These are phyloP conservation scores for Heteromurus nitidus DNA, from an alignment of 2,888 invertebrate genomes.

Conservation along the genomic window DNA sequence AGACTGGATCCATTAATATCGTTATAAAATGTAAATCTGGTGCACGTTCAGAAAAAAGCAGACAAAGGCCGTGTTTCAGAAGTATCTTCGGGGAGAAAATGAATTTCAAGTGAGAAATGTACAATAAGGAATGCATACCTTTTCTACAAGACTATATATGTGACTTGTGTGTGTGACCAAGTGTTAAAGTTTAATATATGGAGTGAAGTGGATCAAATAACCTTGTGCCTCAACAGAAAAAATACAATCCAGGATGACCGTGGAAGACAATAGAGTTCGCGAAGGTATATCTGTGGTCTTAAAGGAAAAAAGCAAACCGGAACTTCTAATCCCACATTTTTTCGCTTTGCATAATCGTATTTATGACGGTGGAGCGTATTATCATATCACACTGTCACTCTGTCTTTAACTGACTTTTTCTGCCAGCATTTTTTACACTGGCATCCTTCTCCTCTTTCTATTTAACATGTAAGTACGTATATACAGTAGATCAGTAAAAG, in stretches of 20 bases:
- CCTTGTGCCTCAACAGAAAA: too few relatives aligned
- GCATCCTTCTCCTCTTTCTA: too few relatives aligned
- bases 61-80: too few relatives aligned
- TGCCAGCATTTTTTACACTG: too few relatives aligned
- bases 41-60: neutral
- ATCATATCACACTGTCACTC: constrained; percentile 17
- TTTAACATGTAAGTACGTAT: too few relatives aligned
- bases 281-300: neutral
- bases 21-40: constrained; percentile 15
- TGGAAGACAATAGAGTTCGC: constrained; percentile 17
- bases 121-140: too few relatives aligned
- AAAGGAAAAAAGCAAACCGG: constrained; percentile 38
- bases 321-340: constrained; percentile 26
- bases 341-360: constrained; percentile 3
- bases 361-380: constrained; percentile 1
- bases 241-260: neutral
- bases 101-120: too few relatives aligned
- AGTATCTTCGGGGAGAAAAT: too few relatives aligned
- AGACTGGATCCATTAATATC: constrained; percentile 28
- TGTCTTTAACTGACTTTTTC: neutral
- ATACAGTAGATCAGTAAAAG: too few relatives aligned
- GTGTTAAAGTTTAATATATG: too few relatives aligned
- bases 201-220: too few relatives aligned
- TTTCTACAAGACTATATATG: too few relatives aligned
- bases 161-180: neutral